Evolutionary conservation across 2,888 invertebrate species (phyloP).

Genomic region (Capitulum mitella): DNA sequence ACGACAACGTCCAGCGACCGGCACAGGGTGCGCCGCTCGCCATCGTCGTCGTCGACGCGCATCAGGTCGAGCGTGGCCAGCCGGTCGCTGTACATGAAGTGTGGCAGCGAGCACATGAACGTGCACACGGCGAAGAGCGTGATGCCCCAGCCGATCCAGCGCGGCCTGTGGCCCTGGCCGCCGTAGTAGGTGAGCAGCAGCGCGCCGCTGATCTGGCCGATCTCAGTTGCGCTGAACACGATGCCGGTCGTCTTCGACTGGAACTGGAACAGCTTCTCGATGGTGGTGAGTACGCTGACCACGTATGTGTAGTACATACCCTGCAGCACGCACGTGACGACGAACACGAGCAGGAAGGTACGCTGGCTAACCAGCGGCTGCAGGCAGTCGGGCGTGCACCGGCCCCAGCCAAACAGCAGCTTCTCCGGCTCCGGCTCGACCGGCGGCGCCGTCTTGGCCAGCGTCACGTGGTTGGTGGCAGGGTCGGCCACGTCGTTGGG

Average conservation of each 20-base stretch:
- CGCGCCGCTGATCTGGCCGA: constrained; percentile 86
- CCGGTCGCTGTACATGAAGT: constrained; percentile 69
- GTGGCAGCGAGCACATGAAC: constrained; percentile 78
- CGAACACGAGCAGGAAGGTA: constrained; percentile 76
- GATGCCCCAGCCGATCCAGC: constrained; percentile 91
- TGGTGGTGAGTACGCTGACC: constrained; percentile 85
- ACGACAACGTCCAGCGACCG: neutral
- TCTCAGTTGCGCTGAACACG: constrained; percentile 81
- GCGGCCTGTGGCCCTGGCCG: constrained; percentile 82
- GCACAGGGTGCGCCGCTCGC: neutral
- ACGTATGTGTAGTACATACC: constrained; percentile 94
- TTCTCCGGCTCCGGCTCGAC: constrained; percentile 26
- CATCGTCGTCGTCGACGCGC: neutral
- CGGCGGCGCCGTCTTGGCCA: constrained; percentile 19
- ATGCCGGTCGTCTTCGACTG: constrained; percentile 85
- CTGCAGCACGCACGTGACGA: constrained; percentile 38
- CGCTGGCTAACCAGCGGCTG: constrained; percentile 72
- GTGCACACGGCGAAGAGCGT: constrained; percentile 76
- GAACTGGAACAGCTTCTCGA: constrained; percentile 84
- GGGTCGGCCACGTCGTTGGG: neutral
- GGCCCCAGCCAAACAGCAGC: constrained; percentile 40
- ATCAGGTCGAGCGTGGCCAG: constrained; percentile 44
- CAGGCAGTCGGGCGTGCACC: constrained; percentile 60
- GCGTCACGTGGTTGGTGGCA: constrained; percentile 11
- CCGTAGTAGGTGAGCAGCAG: constrained; percentile 80